Conservation (phyloP, 2,797 vertebrate genomes). For the Peromyscus nudipes region DNA sequence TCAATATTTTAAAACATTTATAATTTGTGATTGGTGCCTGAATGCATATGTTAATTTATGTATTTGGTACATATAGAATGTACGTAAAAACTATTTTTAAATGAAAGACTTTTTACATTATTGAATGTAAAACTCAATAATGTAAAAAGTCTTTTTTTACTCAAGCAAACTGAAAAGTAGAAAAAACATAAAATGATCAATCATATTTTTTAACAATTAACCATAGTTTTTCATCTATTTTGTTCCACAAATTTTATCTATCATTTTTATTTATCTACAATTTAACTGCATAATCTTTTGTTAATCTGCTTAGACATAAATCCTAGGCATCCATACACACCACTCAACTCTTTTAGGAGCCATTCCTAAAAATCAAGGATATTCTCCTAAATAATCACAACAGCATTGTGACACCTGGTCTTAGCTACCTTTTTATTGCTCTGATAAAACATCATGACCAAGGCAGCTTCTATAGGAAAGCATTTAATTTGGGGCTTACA, state of each 20-base stretch:
- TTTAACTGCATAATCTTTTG: constrained; percentile 26
- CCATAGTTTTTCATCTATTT: background rate
- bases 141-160: too few relatives aligned
- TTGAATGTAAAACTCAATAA: too few relatives aligned
- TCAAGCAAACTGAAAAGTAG: background rate
- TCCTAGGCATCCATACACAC: background rate
- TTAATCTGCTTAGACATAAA: constrained; percentile 20
- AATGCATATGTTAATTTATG: background rate
- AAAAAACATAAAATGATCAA: constrained; percentile 8
- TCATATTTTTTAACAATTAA: background rate
- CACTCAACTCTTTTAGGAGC: constrained; percentile 34
- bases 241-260: background rate
- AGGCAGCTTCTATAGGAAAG: background rate
- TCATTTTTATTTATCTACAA: constrained; percentile 6
- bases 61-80: background rate
- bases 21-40: constrained; percentile 32
- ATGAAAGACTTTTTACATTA: background rate
- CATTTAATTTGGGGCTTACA: background rate
- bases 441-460: background rate
- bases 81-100: constrained; percentile 16
- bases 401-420: background rate
- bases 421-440: background rate
- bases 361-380: constrained; percentile 38
- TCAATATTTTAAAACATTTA: constrained; percentile 62
- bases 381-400: background rate